A percentile compares a stretch with the other conserved stretches of the same genome.
phyloP scores from a whole-genome alignment of 2,113 vertebrate genomes.

The Brachypteracias leptosomus region DNA sequence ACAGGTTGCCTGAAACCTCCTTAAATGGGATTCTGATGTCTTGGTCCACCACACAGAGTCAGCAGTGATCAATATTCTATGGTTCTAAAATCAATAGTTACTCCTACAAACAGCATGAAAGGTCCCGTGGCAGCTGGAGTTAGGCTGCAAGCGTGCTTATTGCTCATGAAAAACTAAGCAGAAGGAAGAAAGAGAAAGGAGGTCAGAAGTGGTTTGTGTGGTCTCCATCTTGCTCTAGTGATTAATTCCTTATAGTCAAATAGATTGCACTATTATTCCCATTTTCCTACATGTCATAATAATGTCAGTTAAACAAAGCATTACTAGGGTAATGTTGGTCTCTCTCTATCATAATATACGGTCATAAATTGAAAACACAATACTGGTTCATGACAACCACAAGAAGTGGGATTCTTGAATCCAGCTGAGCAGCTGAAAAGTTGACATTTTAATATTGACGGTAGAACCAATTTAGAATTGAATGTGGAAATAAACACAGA shows the following conservation, averaged over 20 bases:
- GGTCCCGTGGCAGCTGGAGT: not conserved
- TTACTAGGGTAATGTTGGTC: not conserved
- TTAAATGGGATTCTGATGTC: not conserved
- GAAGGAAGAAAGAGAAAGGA: not conserved
- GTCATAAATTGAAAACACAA: not conserved
- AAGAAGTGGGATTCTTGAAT: not conserved
- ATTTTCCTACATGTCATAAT: not conserved
- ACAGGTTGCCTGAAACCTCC: not conserved
- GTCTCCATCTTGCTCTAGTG: not conserved
- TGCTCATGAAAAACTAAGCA: not conserved
- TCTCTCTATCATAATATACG: not conserved
- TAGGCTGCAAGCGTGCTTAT: not conserved
- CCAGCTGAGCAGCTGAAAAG: not conserved
- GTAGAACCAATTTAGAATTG: not conserved
- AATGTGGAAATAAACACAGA: not conserved
- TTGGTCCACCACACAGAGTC: not conserved
- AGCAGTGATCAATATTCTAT: not conserved
- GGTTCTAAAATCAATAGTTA: not conserved
- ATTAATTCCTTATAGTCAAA: not conserved
- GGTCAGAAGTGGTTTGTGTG: not conserved
- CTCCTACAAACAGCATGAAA: rapidly evolving
- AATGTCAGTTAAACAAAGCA: not conserved
- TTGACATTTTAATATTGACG: not conserved
- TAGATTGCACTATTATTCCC: not conserved
- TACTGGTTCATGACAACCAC: not conserved